These are phyloP conservation scores for Apeltes quadracus DNA, from an alignment of 2,113 vertebrate species.

Conservation along the genomic window DNA sequence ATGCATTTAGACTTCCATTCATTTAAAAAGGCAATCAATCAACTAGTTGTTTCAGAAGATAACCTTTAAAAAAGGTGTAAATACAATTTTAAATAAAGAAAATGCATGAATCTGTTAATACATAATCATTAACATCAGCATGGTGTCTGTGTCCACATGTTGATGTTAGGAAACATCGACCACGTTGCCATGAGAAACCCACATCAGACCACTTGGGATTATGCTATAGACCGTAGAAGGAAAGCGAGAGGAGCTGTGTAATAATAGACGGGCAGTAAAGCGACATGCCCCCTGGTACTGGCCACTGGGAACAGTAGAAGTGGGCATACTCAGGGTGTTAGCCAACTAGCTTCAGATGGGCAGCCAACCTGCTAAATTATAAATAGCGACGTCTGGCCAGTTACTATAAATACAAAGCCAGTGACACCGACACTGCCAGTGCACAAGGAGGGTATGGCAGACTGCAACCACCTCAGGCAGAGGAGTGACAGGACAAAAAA, in stretches of 20 bases:
- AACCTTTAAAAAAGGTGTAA: background rate
- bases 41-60: background rate
- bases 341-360: constrained; percentile 25
- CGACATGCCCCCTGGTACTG: constrained; percentile 22
- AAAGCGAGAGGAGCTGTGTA: constrained; percentile 40
- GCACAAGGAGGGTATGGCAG: constrained; percentile 46
- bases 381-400: constrained; percentile 80
- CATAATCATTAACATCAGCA: background rate
- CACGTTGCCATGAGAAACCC: background rate
- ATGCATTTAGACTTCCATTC: no score
- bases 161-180: background rate
- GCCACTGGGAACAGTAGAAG: constrained; percentile 11
- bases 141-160: background rate
- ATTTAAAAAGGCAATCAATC: background rate
- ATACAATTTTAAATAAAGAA: background rate
- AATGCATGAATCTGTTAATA: background rate
- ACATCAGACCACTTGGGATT: background rate
- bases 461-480: constrained; percentile 35
- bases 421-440: constrained; percentile 69
- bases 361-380: constrained; percentile 77
- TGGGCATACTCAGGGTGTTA: constrained; percentile 25
- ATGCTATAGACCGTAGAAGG: constrained; percentile 50
- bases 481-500: constrained; percentile 52
- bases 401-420: constrained; percentile 79
- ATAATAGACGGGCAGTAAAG: constrained; percentile 59